Percentiles rank a stretch among this genome's conserved stretches.
Conservation (phyloP, 2,113 vertebrate species). For the Sprattus sprattus region DNA sequence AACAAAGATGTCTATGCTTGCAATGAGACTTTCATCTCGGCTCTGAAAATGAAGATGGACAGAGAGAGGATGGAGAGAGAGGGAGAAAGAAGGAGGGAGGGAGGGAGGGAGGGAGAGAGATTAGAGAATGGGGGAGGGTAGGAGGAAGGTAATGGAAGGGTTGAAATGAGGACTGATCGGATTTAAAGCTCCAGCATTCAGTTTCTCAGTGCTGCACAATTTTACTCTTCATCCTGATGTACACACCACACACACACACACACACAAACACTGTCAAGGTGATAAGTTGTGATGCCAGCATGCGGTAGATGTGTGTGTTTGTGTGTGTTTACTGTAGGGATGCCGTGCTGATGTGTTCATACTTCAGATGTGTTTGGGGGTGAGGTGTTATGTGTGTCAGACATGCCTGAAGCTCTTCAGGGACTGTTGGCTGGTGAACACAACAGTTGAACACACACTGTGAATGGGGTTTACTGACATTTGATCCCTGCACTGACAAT, state of each 20-base stretch:
- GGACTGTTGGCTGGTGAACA: background rate
- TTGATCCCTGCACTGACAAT: background rate
- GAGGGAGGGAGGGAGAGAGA: background rate
- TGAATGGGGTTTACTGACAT: too few relatives aligned
- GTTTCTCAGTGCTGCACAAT: background rate
- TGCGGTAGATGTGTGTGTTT: background rate
- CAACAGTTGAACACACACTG: background rate
- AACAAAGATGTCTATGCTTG: background rate
- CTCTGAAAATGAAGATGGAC: background rate
- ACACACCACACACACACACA: background rate
- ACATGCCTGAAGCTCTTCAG: background rate
- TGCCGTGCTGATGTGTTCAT: background rate
- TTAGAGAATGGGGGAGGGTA: background rate
- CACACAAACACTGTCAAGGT: background rate
- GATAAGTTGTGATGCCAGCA: background rate
- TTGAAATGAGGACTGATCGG: background rate
- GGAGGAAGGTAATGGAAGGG: background rate
- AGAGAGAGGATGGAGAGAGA: constrained; percentile 1
- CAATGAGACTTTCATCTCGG: background rate
- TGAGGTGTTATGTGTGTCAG: background rate
- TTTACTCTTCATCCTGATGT: background rate
- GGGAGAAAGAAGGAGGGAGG: background rate
- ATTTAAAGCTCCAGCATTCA: background rate
- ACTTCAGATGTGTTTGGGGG: background rate
- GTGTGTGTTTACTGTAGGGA: background rate